phyloP scores from a whole-genome alignment of 1,140 invertebrate species.

The Leptopilina clavipes region DNA sequence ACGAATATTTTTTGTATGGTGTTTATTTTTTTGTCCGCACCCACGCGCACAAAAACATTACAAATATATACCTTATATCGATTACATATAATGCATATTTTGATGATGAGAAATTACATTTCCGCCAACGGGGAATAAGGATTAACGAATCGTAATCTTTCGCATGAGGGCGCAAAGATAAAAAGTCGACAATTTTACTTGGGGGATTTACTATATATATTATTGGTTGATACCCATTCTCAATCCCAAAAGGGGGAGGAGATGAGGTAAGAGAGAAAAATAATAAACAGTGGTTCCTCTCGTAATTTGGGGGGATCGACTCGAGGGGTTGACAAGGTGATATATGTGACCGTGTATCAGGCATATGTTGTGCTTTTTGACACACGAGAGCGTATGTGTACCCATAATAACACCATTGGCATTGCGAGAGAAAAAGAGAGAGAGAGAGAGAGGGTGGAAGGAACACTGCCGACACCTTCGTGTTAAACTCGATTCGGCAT shows the following conservation, averaged over 20 bases:
- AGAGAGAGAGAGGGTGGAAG: constrained; percentile 43
- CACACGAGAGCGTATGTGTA: constrained; percentile 42
- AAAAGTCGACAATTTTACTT: not conserved
- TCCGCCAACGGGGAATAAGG: not conserved
- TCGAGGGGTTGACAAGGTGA: constrained; percentile 29
- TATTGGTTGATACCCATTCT: too few species aligned
- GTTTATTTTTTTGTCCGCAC: too few species aligned
- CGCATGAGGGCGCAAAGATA: not conserved
- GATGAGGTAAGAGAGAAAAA: not conserved
- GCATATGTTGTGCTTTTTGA: constrained; percentile 45
- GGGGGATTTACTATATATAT: too few species aligned
- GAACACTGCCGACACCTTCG: constrained; percentile 37
- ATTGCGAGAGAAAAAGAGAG: too few species aligned
- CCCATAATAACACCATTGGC: constrained; percentile 50
- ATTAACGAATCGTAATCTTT: not conserved
- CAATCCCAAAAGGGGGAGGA: too few species aligned
- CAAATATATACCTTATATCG: too few species aligned
- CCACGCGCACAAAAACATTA: too few species aligned
- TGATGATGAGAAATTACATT: not conserved
- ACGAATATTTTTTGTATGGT: too few species aligned
- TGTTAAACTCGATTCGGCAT: constrained; percentile 44
- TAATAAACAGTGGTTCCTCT: constrained; percentile 35
- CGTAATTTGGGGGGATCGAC: constrained; percentile 46
- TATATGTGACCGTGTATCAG: constrained; percentile 43
- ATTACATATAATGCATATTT: not conserved